A percentile compares a stretch with the other conserved stretches of the same genome.
Conservation (phyloP, 2,113 vertebrate genomes). For the Calidris pugnax region DNA sequence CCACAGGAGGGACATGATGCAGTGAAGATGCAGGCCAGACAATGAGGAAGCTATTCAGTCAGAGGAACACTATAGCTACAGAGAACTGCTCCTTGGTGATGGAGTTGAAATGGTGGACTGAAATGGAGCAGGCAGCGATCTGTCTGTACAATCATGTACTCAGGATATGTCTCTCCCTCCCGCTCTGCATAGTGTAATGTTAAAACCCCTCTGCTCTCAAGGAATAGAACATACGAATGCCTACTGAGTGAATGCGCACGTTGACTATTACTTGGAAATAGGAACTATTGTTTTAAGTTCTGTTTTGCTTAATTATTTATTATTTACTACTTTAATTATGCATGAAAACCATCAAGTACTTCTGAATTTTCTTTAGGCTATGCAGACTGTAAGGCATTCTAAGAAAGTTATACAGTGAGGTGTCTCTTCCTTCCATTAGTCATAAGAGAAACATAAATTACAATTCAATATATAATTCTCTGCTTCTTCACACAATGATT, state of each 20-base stretch:
- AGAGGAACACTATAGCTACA: not conserved
- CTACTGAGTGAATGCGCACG: not conserved
- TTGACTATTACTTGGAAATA: not conserved
- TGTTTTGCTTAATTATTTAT: constrained; percentile 48
- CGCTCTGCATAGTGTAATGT: rapidly evolving
- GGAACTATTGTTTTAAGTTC: not conserved
- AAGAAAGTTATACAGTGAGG: not conserved
- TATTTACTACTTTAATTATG: constrained; percentile 37
- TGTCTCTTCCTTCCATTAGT: constrained; percentile 40
- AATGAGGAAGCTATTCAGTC: not conserved
- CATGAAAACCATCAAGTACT: constrained; percentile 16
- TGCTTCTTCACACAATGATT: constrained; percentile 2
- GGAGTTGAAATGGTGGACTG: not conserved
- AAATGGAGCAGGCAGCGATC: not conserved
- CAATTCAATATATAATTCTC: constrained; percentile 8
- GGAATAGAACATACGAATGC: not conserved
- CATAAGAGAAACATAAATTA: constrained; percentile 17
- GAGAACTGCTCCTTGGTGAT: not conserved
- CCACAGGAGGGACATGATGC: not conserved
- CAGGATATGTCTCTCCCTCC: not conserved
- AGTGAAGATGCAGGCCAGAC: not conserved
- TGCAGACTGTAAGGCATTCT: not conserved
- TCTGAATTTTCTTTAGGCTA: constrained; percentile 1
- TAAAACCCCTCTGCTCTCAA: not conserved
- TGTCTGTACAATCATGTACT: not conserved